Evolutionary conservation across 2,113 vertebrate species (phyloP).

Genomic region (Rhinopomastus cyanomelas): DNA sequence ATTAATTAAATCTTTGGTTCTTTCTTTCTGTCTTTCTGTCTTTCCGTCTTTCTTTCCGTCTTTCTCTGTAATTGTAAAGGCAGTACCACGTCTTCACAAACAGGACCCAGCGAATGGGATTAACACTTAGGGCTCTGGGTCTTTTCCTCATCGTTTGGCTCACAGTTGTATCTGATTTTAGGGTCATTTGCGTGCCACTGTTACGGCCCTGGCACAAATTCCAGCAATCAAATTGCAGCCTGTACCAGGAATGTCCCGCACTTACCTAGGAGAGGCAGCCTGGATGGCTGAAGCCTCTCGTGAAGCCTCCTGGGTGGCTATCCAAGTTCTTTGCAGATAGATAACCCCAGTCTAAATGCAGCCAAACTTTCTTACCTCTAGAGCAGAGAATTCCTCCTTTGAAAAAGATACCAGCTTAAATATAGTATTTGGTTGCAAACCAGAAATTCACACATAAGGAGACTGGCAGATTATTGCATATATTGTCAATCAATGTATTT

Average conservation of each 20-base stretch:
- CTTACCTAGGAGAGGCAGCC: background rate
- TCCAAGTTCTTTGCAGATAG: background rate
- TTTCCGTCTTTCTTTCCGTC: background rate
- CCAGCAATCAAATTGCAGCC: background rate
- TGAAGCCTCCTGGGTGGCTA: background rate
- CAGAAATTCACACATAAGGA: conserved; percentile 69
- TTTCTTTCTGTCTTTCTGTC: background rate
- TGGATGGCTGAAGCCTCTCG: background rate
- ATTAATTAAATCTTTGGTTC: background rate
- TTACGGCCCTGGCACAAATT: conserved; percentile 14
- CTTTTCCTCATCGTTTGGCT: background rate
- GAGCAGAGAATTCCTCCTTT: conserved; percentile 69
- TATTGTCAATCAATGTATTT: conserved; percentile 74
- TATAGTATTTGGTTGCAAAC: conserved; percentile 73
- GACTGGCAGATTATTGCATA: conserved; percentile 70
- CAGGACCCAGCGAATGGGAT: background rate
- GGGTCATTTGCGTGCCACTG: background rate
- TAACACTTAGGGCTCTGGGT: background rate
- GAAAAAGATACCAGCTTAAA: conserved; percentile 71
- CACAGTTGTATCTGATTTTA: background rate
- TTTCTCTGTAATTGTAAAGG: background rate
- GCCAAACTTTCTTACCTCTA: conserved; percentile 53
- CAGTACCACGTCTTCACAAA: background rate
- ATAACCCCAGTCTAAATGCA: background rate
- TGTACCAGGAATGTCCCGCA: background rate